Conservation (phyloP, 2,797 vertebrate species). For the Chlorospingus semifuscus region DNA sequence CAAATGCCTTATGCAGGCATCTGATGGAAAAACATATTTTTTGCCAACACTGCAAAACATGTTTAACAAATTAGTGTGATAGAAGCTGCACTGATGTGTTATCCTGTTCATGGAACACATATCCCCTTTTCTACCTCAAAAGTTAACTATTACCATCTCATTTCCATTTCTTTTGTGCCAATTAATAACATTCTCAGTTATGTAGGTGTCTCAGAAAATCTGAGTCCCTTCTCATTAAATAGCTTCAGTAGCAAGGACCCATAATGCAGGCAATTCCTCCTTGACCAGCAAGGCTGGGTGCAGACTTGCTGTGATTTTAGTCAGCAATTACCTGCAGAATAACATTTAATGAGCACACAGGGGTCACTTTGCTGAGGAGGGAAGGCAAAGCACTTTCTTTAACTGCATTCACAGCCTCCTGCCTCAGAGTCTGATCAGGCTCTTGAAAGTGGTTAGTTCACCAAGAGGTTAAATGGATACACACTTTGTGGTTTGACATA, state of each 20-base stretch:
- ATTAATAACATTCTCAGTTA: background rate
- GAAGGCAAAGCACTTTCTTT: background rate
- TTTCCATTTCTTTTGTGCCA: background rate
- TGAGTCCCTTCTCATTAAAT: constrained; percentile 23
- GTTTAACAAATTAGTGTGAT: background rate
- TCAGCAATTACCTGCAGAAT: constrained; percentile 22
- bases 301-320: background rate
- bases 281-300: background rate
- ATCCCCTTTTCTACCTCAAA: background rate
- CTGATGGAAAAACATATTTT: background rate
- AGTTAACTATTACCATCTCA: background rate
- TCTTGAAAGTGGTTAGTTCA: background rate
- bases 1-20: background rate
- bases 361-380: background rate
- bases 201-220: background rate
- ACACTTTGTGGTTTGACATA: rapidly evolving
- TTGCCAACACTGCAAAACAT: background rate
- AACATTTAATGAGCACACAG: background rate
- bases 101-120: background rate
- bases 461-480: background rate
- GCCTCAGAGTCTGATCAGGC: background rate
- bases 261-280: background rate
- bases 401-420: background rate
- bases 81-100: background rate
- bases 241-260: background rate